Evolutionary conservation across 1,140 invertebrate genomes (phyloP).

Genomic region (Holotrichia oblita): DNA sequence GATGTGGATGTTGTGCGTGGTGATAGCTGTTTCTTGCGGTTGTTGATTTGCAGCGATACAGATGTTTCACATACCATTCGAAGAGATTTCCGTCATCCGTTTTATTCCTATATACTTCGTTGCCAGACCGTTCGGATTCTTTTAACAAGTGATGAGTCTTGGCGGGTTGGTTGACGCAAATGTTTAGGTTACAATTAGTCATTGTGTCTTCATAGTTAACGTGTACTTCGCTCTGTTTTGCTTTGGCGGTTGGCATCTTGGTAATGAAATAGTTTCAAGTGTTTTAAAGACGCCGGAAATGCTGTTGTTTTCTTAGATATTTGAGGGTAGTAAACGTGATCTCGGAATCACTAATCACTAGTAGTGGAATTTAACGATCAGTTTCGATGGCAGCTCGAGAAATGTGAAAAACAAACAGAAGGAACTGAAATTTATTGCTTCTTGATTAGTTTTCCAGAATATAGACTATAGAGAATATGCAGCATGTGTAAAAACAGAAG

Average conservation of each 20-base stretch:
- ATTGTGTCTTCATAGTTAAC: constrained; percentile 34
- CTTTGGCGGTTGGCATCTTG: not conserved
- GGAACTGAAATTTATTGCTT: not conserved
- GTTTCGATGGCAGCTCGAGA: not conserved
- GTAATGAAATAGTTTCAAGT: not conserved
- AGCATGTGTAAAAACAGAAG: not conserved
- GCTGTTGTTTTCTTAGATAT: constrained; percentile 24
- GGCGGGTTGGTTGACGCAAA: constrained; percentile 26
- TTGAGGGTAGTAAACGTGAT: not conserved
- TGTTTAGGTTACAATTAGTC: constrained; percentile 33
- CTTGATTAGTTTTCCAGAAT: not conserved
- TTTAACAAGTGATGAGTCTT: constrained; percentile 30
- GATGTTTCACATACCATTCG: constrained; percentile 21
- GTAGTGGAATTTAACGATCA: not conserved
- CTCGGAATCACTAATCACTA: not conserved
- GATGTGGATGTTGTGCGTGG: not conserved
- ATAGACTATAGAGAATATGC: not conserved
- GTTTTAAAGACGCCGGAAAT: not conserved
- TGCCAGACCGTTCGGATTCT: not conserved
- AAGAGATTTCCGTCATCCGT: constrained; percentile 15
- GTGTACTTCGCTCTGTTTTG: not conserved
- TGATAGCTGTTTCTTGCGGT: constrained; percentile 26
- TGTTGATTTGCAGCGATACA: constrained; percentile 9
- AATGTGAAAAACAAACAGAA: not conserved
- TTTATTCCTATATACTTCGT: not conserved